Base-by-base conservation (phyloP, 2,113 vertebrate genomes). In the Falcunculus frontatus region DNA sequence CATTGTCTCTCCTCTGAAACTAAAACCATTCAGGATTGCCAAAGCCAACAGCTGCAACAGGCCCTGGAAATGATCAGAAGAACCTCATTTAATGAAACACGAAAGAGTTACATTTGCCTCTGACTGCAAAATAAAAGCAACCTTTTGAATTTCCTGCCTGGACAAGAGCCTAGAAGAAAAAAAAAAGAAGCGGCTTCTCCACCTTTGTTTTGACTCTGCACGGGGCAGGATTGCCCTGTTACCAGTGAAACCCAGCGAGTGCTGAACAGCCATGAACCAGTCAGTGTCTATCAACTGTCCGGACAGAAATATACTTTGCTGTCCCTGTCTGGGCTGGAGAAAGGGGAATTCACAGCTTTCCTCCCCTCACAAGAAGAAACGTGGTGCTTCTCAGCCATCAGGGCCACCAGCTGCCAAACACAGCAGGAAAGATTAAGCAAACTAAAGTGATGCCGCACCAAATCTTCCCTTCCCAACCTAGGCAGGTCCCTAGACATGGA, bases 201-300 rank as follows among this genome's bases (percentile, higher is more conserved):
- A 78, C 30, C 30, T 86, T 63, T 6, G 29, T 50, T 74, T 73
- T 82, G 57, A 84, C 27, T 50, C 44, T 5, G 1, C 30, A 64
- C 27, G 14, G 35, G 11, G 22, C 15, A 84, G 56, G 73, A 77
- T 16, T 84, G 14, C 29, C 49, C 29, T 0, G 3, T 35, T 13
- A 56, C 16, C 1, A 4, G 26, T n/a, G 55, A 83, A 77, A 74
- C 17, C 29, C 29, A 65, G 46, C 0, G 0, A 85, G 42, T 1
- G 2, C 59, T 27, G 42, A 80, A 69, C 49, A 64, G 64, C 11
- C 49, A 62, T 2, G 0, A 3, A 57, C 12, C 42, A 73, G 11
- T 16, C 8, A 1, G n/a, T 0, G 1, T 25, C 37, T 26, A 25
- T 29, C 4, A 3, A 23, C 23, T 1, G 2, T 9, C 56, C 1